Percentiles rank a stretch among this genome's conserved stretches.
phyloP scores from a whole-genome alignment of 2,888 invertebrate species.

The Apamea anceps region DNA sequence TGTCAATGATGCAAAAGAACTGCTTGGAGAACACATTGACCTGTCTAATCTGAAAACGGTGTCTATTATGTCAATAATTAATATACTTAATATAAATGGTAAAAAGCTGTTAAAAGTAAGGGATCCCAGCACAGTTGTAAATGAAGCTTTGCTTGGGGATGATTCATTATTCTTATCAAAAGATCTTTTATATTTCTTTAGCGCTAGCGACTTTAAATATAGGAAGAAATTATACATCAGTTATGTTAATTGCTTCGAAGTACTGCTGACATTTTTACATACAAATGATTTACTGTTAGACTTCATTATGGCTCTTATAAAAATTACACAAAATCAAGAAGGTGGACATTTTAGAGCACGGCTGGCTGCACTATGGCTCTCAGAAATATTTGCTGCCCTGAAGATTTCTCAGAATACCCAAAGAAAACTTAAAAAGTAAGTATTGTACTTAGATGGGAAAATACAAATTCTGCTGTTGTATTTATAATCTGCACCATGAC shows the following conservation, averaged over 20 bases:
- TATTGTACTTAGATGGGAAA: not conserved
- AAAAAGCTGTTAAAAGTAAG: conserved; percentile 76
- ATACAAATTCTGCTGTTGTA: not conserved
- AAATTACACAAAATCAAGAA: conserved; percentile 79
- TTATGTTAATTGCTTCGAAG: conserved; percentile 88
- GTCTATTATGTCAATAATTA: conserved; percentile 76
- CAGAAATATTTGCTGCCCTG: conserved; percentile 85
- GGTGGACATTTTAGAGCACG: conserved; percentile 75
- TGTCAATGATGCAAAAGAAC: conserved; percentile 80
- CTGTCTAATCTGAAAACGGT: conserved; percentile 79
- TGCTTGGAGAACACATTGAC: conserved; percentile 78
- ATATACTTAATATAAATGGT: conserved; percentile 74
- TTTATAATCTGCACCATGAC: not conserved
- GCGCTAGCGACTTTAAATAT: conserved; percentile 70
- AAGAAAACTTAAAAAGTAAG: conserved; percentile 77
- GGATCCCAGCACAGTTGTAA: conserved; percentile 70
- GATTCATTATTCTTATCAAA: conserved; percentile 82
- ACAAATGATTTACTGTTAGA: conserved; percentile 86
- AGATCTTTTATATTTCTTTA: conserved; percentile 78
- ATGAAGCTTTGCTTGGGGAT: conserved; percentile 78
- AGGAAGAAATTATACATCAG: conserved; percentile 72
- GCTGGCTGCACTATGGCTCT: conserved; percentile 89
- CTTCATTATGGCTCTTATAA: conserved; percentile 85
- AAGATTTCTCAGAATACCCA: conserved; percentile 81
- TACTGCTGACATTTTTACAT: conserved; percentile 88